Conservation (phyloP, 2,888 invertebrate species). For the Xanthorhoe designata region DNA sequence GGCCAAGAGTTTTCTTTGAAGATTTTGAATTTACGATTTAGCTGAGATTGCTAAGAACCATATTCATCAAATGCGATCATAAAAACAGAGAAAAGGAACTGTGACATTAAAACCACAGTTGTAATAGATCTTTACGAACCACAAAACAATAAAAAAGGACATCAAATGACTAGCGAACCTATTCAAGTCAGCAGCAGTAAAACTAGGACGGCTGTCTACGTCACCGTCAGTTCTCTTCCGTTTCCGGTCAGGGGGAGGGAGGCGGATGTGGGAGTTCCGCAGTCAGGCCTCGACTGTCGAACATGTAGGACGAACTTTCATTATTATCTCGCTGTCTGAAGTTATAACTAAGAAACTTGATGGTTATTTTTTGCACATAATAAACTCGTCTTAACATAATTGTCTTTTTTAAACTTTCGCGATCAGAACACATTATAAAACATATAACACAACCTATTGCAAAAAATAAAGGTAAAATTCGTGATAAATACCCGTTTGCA, state of each 20-base stretch:
- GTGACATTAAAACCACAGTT: slow-evolving; percentile 8
- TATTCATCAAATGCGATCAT: not conserved
- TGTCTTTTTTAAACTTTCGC: too few species aligned
- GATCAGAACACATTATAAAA: too few species aligned
- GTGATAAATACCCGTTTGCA: too few species aligned
- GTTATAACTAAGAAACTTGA: slow-evolving; percentile 5
- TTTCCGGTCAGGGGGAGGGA: slow-evolving; percentile 48
- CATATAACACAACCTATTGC: too few species aligned
- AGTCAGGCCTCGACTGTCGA: slow-evolving; percentile 49
- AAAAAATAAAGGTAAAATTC: too few species aligned
- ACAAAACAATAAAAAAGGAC: slow-evolving; percentile 36
- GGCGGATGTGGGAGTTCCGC: slow-evolving; percentile 43
- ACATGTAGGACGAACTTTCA: slow-evolving; percentile 51
- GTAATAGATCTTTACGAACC: slow-evolving; percentile 20
- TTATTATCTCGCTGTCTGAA: slow-evolving; percentile 6
- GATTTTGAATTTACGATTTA: not conserved
- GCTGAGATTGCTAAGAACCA: not conserved
- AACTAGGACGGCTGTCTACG: slow-evolving; percentile 54
- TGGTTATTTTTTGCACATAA: too few species aligned
- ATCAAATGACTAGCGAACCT: slow-evolving; percentile 37
- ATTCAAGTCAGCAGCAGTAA: slow-evolving; percentile 41
- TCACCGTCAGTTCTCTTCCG: slow-evolving; percentile 41
- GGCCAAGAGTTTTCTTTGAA: not conserved
- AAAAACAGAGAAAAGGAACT: slow-evolving; percentile 6
- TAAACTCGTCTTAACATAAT: too few species aligned